These are phyloP conservation scores for Ellobius talpinus DNA, from an alignment of 2,113 vertebrate species.

Conservation along the genomic window DNA sequence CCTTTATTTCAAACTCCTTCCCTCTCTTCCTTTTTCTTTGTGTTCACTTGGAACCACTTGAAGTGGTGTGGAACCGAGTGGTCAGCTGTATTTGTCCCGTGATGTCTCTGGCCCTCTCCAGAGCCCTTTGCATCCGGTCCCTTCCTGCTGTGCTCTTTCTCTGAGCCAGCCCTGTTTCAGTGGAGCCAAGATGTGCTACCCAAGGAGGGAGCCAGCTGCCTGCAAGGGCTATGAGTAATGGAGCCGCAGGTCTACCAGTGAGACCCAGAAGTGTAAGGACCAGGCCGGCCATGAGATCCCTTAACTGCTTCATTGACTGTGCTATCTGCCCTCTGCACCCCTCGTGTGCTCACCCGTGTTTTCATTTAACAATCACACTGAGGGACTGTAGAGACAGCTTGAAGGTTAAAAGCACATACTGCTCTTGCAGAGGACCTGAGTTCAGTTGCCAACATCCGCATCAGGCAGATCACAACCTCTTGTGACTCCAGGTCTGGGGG, in stretches of 20 bases:
- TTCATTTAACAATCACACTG: neutral
- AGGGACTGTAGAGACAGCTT: neutral
- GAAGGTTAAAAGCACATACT: neutral
- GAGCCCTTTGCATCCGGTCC: neutral
- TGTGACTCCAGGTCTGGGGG: neutral
- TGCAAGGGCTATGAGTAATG: fast-evolving
- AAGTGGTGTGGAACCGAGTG: fast-evolving
- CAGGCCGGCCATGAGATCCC: fast-evolving
- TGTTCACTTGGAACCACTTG: neutral
- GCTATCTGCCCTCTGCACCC: fast-evolving
- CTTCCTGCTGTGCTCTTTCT: neutral
- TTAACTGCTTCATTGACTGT: fast-evolving
- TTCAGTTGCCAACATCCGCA: neutral
- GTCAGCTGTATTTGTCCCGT: neutral
- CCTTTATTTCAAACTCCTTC: neutral
- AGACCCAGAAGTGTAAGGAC: fast-evolving
- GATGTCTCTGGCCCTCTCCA: fast-evolving
- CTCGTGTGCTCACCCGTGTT: fast-evolving
- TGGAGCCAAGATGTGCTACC: neutral
- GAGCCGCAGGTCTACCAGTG: neutral
- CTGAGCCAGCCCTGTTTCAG: neutral
- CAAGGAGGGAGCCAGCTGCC: fast-evolving
- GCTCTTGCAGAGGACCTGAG: neutral
- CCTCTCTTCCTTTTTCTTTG: neutral
- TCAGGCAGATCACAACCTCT: neutral